Evolutionary conservation across 2,888 invertebrate genomes (phyloP).

Genomic region (Drosophila ochracea): DNA sequence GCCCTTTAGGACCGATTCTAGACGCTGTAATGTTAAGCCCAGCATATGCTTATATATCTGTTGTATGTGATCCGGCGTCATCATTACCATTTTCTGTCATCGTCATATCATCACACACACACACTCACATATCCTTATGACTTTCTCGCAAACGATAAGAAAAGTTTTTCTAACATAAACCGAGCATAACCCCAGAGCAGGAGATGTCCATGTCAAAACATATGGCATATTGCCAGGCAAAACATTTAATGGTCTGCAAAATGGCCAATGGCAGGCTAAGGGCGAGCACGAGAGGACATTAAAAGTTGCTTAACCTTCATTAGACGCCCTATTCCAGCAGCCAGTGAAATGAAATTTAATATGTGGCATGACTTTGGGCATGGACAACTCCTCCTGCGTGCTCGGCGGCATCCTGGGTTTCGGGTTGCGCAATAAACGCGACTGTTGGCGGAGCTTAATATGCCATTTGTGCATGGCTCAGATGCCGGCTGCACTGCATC

Average conservation of each 20-base stretch:
- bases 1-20: constrained; percentile 40
- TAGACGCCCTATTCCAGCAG: constrained; percentile 62
- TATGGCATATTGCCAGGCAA: constrained; percentile 81
- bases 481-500: constrained; percentile 59
- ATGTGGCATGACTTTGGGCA: constrained; percentile 62
- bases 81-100: constrained; percentile 74
- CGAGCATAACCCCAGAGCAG: constrained; percentile 21
- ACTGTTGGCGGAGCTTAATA: constrained; percentile 68
- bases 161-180: constrained; percentile 62
- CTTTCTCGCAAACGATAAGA: constrained; percentile 75
- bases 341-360: constrained; percentile 74
- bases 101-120: constrained; percentile 46
- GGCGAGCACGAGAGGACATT: constrained; percentile 60
- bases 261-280: constrained; percentile 53
- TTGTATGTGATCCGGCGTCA: constrained; percentile 51
- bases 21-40: constrained; percentile 52
- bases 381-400: neutral
- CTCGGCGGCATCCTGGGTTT: constrained; percentile 6
- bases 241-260: constrained; percentile 80
- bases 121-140: constrained; percentile 63
- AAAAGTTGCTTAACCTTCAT: constrained; percentile 82
- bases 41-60: constrained; percentile 57
- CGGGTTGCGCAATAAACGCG: constrained; percentile 60
- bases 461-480: constrained; percentile 69
- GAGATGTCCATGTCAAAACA: constrained; percentile 71